These are phyloP conservation scores for Phoeniculus purpureus DNA, from an alignment of 2,797 vertebrate species.

Conservation along the genomic window DNA sequence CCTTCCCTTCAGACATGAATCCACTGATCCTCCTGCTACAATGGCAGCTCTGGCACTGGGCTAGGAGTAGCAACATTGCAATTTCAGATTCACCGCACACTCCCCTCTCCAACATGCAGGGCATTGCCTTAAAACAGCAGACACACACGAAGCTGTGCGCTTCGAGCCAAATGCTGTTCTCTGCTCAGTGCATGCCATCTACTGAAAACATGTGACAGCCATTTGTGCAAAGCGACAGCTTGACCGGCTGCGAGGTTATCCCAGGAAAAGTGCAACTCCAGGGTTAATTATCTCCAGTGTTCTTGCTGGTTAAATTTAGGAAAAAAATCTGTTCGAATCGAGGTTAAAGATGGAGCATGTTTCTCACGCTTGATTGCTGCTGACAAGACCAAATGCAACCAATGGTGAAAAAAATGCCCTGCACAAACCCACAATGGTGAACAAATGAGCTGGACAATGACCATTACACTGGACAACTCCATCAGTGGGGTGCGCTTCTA, in stretches of 20 bases:
- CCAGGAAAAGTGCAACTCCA: slow-evolving; percentile 12
- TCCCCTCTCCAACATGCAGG: background rate
- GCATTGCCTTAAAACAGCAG: background rate
- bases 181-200: background rate
- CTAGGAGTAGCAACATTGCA: background rate
- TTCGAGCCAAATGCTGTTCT: background rate
- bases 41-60: background rate
- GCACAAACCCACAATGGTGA: background rate
- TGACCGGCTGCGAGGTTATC: slow-evolving; percentile 33
- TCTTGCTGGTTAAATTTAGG: slow-evolving; percentile 58
- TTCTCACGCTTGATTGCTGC: slow-evolving; percentile 1
- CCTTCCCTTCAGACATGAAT: background rate
- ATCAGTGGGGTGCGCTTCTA: background rate
- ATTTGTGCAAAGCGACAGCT: slow-evolving; percentile 8
- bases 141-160: background rate
- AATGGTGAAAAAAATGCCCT: background rate
- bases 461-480: background rate
- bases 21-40: background rate
- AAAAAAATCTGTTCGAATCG: slow-evolving; percentile 47
- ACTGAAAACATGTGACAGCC: slow-evolving; percentile 28
- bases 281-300: slow-evolving; percentile 41
- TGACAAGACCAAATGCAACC: background rate
- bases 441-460: background rate
- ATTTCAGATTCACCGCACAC: background rate
- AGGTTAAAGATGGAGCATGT: slow-evolving; percentile 11